Conservation (phyloP, 1,140 invertebrate species). For the Drosophila neocordata region DNA sequence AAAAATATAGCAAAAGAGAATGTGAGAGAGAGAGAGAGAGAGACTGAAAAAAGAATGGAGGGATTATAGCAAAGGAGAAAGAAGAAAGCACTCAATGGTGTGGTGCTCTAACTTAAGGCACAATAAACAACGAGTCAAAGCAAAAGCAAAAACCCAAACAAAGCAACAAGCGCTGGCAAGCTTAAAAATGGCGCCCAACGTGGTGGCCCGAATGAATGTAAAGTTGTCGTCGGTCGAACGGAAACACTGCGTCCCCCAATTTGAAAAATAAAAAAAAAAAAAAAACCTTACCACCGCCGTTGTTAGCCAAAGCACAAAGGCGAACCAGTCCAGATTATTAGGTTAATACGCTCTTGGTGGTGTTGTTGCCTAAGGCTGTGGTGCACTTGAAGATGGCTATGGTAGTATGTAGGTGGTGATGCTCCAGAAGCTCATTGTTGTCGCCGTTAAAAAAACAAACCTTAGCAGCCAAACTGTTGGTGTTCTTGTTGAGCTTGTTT, state of each 20-base stretch:
- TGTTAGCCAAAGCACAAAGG: conserved; percentile 36
- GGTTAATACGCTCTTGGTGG: conserved; percentile 49
- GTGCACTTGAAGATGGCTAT: no score
- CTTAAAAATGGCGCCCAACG: conserved; percentile 17
- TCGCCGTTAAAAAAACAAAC: not conserved
- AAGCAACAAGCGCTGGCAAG: conserved; percentile 13
- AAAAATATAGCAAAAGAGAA: not conserved
- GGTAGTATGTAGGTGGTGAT: no score
- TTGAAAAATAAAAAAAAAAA: not conserved
- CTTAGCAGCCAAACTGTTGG: conserved; percentile 16
- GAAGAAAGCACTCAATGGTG: not conserved
- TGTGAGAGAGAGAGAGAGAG: not conserved
- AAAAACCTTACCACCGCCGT: not conserved
- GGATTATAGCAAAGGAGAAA: not conserved
- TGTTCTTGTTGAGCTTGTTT: conserved; percentile 9
- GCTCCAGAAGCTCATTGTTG: not conserved
- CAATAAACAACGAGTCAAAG: conserved; percentile 22
- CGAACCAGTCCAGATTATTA: conserved; percentile 52
- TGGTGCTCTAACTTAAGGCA: conserved; percentile 12
- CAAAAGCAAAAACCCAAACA: conserved; percentile 12
- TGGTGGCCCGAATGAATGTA: conserved; percentile 2
- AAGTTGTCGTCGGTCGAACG: conserved; percentile 2
- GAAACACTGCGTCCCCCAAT: conserved; percentile 3
- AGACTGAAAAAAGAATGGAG: no score
- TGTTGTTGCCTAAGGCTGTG: no score